Percentiles rank a stretch among this genome's conserved stretches.
Conservation (phyloP, 2,888 invertebrate genomes). For the Caenorhabditis sinica region DNA sequence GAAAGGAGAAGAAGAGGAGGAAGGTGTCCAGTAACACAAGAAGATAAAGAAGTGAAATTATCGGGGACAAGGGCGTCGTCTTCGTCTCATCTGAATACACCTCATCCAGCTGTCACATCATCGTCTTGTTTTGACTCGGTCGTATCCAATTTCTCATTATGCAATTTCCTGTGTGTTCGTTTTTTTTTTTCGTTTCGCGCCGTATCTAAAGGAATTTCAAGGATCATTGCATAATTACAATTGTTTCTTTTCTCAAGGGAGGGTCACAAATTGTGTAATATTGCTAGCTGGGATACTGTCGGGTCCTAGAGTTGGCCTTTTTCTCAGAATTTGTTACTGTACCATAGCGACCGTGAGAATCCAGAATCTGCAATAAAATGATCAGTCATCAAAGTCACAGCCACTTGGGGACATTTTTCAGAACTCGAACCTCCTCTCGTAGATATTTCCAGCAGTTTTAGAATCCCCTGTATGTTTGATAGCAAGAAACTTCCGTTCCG, state of each 20-base stretch:
- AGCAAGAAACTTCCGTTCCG: too few relatives aligned
- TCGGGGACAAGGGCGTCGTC: slow-evolving; percentile 48
- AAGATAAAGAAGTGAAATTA: slow-evolving; percentile 55
- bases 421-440: too few relatives aligned
- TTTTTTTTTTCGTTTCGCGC: slow-evolving; percentile 8
- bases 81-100: slow-evolving; percentile 19
- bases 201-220: slow-evolving; percentile 19
- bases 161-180: slow-evolving; percentile 29
- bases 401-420: too few relatives aligned
- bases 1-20: background rate
- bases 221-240: slow-evolving; percentile 37
- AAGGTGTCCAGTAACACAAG: slow-evolving; percentile 37
- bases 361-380: too few relatives aligned
- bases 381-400: too few relatives aligned
- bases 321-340: too few relatives aligned
- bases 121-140: slow-evolving; percentile 29
- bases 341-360: too few relatives aligned
- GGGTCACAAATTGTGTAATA: too few relatives aligned
- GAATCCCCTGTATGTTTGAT: too few relatives aligned
- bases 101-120: slow-evolving; percentile 42
- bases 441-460: too few relatives aligned
- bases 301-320: too few relatives aligned
- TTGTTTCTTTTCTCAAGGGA: slow-evolving; percentile 4
- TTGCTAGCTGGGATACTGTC: too few relatives aligned
- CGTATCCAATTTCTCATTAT: slow-evolving; percentile 31